Base-by-base conservation (phyloP, 2,888 invertebrate species). In the Caenorhabditis sp. region DNA sequence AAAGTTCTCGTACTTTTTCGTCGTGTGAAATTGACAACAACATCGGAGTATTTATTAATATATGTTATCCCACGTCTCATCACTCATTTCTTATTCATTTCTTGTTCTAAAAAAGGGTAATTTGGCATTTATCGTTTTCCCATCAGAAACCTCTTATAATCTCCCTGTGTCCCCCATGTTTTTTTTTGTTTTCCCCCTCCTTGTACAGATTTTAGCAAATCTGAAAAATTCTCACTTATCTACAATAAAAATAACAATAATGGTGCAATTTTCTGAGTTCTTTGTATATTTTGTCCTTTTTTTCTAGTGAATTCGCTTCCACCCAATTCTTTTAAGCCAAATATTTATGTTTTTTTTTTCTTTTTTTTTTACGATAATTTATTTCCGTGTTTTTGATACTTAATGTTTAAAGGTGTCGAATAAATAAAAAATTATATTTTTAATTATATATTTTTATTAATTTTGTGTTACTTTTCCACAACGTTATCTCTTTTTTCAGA, bases 291-390 rank as follows among this genome's bases (percentile, higher is more conserved):
- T 43, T 43, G 43, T 43, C 43, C 31, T 10, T 43, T 43, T 43
- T 43, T 43, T 43, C 43, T 43, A 43, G 43, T 43, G 43, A 43
- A 14, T 43, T 10, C 14, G 14, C 17, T 43, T 43, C 17, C 17
- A 10, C 43, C 43, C 64, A 31, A 54, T 26, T 21, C 50, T 58
- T 58, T 37, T 59, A 64, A 69, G 57, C 49, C 51, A 60, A 69
- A 63, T 21, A 36, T 58, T 58, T 6, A 62, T 61, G 49, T 64
- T 58, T 58, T 66, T 62, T 60, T 66, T 63, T 71, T 62, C 19
- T 63, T 62, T 60, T 66, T 63, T 71, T 62, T 24, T 63, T 36
- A 60, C 70, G 67, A 62, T 67, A 66, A 66, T 65, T 58, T 43
- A 23, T 53, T 55, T 37, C 54, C 19, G 26, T 64, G 49, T 23